phyloP scores from a whole-genome alignment of 2,113 vertebrate species.

The Ia io region DNA sequence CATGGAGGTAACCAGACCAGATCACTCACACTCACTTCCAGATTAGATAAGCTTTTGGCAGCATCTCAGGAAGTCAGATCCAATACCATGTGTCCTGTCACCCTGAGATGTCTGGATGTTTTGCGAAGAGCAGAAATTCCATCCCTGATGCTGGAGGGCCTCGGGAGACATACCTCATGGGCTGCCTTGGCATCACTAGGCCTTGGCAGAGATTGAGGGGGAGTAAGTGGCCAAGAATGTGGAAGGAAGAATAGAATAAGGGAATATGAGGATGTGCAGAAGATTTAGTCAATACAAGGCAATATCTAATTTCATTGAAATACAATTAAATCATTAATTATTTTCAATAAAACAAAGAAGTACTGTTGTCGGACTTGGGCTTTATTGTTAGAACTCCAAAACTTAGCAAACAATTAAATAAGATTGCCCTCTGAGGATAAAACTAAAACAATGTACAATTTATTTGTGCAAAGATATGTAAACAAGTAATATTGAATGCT shows the following conservation, averaged over 20 bases:
- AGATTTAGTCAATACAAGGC: not conserved
- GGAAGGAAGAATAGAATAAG: not conserved
- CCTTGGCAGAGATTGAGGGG: not conserved
- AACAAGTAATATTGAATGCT: not conserved
- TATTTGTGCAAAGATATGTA: not conserved
- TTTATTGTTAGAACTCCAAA: not conserved
- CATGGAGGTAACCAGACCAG: not conserved
- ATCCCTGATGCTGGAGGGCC: not conserved
- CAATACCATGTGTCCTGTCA: not conserved
- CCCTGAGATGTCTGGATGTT: not conserved
- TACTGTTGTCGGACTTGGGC: not conserved
- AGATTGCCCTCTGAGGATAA: not conserved
- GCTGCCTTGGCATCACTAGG: not conserved
- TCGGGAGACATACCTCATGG: not conserved
- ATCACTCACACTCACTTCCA: not conserved
- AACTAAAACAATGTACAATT: not conserved
- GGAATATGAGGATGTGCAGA: not conserved
- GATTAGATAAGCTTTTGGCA: not conserved
- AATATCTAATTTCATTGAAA: not conserved
- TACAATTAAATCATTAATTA: not conserved
- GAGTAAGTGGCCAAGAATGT: not conserved
- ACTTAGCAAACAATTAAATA: not conserved
- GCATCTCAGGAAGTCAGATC: not conserved
- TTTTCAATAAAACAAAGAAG: not conserved
- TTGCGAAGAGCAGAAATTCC: not conserved